A percentile compares a stretch with the other conserved stretches of the same genome.
These are phyloP conservation scores for Phalacrocorax brasilianus DNA, from an alignment of 2,113 vertebrate species.

Conservation along the genomic window DNA sequence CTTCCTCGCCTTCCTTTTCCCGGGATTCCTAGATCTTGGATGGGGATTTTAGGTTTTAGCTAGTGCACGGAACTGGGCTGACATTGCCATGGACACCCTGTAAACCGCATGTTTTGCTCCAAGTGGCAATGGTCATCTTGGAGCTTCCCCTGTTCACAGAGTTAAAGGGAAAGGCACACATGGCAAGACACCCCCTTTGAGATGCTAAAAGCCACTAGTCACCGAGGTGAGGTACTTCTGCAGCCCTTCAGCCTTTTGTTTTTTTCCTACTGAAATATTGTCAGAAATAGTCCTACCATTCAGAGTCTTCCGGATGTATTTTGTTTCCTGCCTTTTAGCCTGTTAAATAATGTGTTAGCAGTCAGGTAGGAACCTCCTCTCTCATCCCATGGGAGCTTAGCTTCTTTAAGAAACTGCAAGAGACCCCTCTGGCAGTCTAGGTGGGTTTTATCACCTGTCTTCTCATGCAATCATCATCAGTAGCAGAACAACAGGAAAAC, in stretches of 20 bases:
- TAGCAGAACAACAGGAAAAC: neutral
- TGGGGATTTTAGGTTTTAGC: neutral
- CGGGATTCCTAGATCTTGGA: neutral
- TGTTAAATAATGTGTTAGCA: accelerated
- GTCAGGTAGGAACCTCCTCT: neutral
- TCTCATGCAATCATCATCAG: accelerated
- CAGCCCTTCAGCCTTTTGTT: neutral
- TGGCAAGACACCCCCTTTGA: neutral
- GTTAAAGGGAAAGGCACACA: neutral
- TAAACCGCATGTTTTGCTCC: accelerated
- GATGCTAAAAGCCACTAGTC: neutral
- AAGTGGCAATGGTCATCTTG: accelerated
- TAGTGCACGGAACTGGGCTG: neutral
- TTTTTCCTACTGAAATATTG: neutral
- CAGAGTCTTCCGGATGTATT: neutral
- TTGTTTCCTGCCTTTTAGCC: neutral
- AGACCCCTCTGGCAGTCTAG: neutral
- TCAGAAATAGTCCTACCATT: neutral
- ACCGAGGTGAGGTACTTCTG: neutral
- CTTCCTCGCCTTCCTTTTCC: neutral
- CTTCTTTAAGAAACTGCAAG: neutral
- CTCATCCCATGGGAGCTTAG: neutral
- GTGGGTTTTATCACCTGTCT: neutral
- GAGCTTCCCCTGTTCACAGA: neutral
- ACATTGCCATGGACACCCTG: accelerated